These are phyloP conservation scores for Apogon talboti DNA, from an alignment of 2,797 vertebrate species.

Conservation along the genomic window DNA sequence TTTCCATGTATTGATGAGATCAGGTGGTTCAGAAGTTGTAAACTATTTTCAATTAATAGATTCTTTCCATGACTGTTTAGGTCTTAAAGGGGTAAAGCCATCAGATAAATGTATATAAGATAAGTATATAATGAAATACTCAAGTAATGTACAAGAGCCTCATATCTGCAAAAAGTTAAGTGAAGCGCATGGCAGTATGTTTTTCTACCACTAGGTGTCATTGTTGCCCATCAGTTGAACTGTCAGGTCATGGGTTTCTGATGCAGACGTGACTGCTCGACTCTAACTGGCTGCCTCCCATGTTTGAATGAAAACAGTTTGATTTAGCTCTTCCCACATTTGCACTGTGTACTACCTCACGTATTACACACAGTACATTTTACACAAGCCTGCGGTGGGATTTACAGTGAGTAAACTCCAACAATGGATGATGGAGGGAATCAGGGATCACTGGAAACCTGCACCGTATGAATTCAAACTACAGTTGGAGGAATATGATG, in stretches of 20 bases:
- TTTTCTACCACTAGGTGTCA: conserved; percentile 42
- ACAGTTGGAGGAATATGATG: conserved; percentile 50
- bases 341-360: not conserved
- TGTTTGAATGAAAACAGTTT: conserved; percentile 76
- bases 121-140: no score
- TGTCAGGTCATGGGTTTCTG: not conserved
- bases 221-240: conserved; percentile 62
- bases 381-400: not conserved
- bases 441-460: not conserved
- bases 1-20: no score
- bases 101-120: no score
- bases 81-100: no score
- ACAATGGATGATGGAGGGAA: no score
- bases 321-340: conserved; percentile 13
- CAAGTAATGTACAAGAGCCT: not conserved
- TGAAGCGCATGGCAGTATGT: not conserved
- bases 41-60: no score
- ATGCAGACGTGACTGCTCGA: conserved; percentile 18
- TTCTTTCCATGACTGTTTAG: no score
- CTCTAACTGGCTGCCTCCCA: conserved; percentile 62
- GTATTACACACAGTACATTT: conserved; percentile 5
- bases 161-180: not conserved
- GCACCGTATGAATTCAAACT: not conserved
- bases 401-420: not conserved
- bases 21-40: no score